Conservation (phyloP, 2,888 invertebrate genomes). For the Platycnemis pennipes region DNA sequence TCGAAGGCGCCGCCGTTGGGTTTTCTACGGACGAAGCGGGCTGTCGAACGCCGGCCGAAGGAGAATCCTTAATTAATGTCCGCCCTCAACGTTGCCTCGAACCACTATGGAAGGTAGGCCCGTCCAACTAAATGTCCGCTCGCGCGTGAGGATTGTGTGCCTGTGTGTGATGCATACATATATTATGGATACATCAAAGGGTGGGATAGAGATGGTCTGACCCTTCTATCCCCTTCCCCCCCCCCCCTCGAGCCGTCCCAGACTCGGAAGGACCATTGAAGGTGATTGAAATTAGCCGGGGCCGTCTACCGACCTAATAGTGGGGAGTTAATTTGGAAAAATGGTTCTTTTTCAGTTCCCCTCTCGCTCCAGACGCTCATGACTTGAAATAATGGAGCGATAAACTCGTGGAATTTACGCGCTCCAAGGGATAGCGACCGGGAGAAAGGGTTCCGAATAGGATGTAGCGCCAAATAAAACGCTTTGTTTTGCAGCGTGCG, state of each 20-base stretch:
- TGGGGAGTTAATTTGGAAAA: conserved; percentile 29
- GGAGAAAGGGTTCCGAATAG: background rate
- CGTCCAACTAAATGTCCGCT: background rate
- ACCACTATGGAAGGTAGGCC: background rate
- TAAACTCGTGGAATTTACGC: background rate
- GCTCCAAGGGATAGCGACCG: background rate
- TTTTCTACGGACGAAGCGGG: background rate
- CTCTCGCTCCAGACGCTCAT: background rate
- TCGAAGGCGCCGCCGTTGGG: background rate
- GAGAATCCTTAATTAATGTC: conserved; percentile 38
- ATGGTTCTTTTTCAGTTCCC: background rate
- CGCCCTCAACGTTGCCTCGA: background rate
- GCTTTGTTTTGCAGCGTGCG: background rate
- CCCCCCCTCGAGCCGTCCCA: too few species aligned
- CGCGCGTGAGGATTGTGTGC: background rate
- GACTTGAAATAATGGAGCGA: background rate
- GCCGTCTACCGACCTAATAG: background rate
- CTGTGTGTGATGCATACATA: background rate
- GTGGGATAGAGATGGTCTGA: background rate
- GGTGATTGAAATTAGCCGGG: conserved; percentile 32
- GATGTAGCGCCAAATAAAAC: background rate
- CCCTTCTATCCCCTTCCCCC: too few species aligned
- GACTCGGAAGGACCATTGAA: conserved; percentile 15
- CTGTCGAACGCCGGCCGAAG: background rate
- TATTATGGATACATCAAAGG: background rate